phyloP scores from a whole-genome alignment of 2,888 invertebrate genomes.

The Dynastes maya region DNA sequence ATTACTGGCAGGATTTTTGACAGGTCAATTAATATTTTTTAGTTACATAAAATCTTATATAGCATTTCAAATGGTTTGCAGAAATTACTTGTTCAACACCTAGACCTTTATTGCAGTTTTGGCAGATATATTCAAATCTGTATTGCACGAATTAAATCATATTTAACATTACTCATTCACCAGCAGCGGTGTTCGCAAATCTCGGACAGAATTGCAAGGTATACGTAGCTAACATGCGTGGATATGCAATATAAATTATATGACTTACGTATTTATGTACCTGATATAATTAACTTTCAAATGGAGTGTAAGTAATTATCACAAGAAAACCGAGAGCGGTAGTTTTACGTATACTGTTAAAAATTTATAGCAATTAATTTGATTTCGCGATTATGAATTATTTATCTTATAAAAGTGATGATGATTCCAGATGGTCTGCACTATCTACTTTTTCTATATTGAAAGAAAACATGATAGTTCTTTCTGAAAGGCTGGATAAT shows the following conservation, averaged over 20 bases:
- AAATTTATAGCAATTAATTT: constrained; percentile 38
- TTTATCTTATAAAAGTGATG: not conserved
- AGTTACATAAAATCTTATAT: too few species aligned
- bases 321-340: constrained; percentile 43
- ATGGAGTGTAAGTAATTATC: constrained; percentile 44
- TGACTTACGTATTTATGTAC: constrained; percentile 38
- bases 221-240: constrained; percentile 41
- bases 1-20: too few species aligned
- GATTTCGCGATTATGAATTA: constrained; percentile 34
- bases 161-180: constrained; percentile 28
- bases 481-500: too few species aligned
- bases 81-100: not conserved
- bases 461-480: too few species aligned
- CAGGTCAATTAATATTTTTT: too few species aligned
- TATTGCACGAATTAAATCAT: constrained; percentile 25
- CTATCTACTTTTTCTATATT: too few species aligned
- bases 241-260: constrained; percentile 44
- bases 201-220: constrained; percentile 22
- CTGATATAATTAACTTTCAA: constrained; percentile 46
- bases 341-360: constrained; percentile 18
- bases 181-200: constrained; percentile 19
- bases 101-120: not conserved
- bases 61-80: too few species aligned
- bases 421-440: too few species aligned
- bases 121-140: constrained; percentile 1